Evolutionary conservation across 1,140 invertebrate species (phyloP).

Genomic region (Anastrepha ludens): DNA sequence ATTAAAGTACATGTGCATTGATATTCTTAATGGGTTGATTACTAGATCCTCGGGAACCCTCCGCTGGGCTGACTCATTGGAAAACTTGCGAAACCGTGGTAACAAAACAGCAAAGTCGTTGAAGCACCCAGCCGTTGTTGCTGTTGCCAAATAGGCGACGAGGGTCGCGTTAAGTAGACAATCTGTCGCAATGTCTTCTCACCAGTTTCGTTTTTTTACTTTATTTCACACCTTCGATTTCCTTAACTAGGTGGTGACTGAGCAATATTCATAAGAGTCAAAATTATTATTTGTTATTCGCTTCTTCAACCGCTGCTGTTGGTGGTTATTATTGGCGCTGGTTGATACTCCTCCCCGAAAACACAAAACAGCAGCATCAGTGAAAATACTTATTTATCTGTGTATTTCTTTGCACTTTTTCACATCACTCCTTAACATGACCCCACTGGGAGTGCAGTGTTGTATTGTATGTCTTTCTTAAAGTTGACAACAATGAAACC

Average conservation of each 20-base stretch:
- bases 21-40: background rate
- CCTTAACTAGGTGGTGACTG: slow-evolving; percentile 21
- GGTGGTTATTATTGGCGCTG: slow-evolving; percentile 24
- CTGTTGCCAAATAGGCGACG: slow-evolving; percentile 29
- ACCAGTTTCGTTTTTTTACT: slow-evolving; percentile 9
- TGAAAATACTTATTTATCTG: slow-evolving; percentile 49
- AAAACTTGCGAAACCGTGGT: slow-evolving; percentile 3
- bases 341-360: slow-evolving; percentile 23
- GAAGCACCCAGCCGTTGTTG: slow-evolving; percentile 13
- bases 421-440: slow-evolving; percentile 16
- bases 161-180: slow-evolving; percentile 32
- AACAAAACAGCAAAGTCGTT: background rate
- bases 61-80: slow-evolving; percentile 26
- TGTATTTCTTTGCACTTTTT: slow-evolving; percentile 23
- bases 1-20: slow-evolving; percentile 19
- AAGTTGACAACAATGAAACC: too few species aligned
- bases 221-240: slow-evolving; percentile 30
- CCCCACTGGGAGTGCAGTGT: background rate
- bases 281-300: background rate
- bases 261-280: background rate
- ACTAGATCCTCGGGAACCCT: background rate
- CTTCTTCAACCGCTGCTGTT: background rate
- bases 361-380: slow-evolving; percentile 37
- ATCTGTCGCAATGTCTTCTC: slow-evolving; percentile 45
- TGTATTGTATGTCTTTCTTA: background rate